Base-by-base conservation (phyloP, 2,797 vertebrate genomes). In the Lates japonicus region DNA sequence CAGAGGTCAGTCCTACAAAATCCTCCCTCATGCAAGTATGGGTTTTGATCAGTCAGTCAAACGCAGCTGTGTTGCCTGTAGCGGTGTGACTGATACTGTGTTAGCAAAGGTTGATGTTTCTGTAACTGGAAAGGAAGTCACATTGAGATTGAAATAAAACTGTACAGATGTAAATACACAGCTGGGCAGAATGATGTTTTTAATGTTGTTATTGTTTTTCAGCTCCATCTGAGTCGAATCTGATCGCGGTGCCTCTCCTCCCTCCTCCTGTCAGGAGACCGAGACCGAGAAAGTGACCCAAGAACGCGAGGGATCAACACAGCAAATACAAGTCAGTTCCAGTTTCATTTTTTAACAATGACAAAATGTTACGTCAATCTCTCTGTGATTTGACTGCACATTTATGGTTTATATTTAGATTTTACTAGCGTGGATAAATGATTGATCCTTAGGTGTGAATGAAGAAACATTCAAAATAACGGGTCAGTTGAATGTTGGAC, bases 191-290 rank as follows among this genome's bases (percentile, higher is more conserved):
- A 33, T 63, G n/a, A 48, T 42, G 17, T 25, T 76, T 83, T 74
- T 57, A 59, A 10, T 52, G 59, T 35, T 4, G 3, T 64, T 49
- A 2, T 79, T 89, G 57, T 73, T 76, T 88, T 72, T 62, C 67
- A 96, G 96, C 82, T 66, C 91, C 86, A 0, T 95, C 91, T 2
- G 95, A 95, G 19, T 95, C 95, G 0, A 96, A 14, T 94, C 94
- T 1, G 95, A 95, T 70, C 90, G 16, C 71, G 93, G 91, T 3
- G 74, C 86, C 76, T 96, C 96, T 2, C 89, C 95, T 0, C 89
- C n/a, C 95, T 0, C 89, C 91, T 49, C 85, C 83, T 0, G 22
- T 82, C 73, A 93, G 92, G 81, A 91, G 68, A 87, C 29, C 54
- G 57, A 75, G 58, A 76, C 25, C 25, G 25, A 29, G 58, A 76